Conservation (phyloP, 2,113 vertebrate species). For the Coryphaenoides rupestris region DNA sequence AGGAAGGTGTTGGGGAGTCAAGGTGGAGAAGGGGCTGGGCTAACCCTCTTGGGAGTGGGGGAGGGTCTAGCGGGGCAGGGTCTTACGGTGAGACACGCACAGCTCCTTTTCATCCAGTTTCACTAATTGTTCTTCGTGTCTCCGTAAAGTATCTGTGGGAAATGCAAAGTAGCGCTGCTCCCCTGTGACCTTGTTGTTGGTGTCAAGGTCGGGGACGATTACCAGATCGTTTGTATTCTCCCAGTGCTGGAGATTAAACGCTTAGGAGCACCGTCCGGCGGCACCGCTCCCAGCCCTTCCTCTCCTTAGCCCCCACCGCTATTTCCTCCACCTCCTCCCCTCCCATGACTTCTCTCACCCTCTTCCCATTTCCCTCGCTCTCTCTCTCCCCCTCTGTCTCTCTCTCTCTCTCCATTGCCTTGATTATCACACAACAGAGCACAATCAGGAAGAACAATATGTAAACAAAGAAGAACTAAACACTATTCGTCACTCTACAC, state of each 20-base stretch:
- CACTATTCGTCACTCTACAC: no score
- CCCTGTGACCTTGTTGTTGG: constrained; percentile 39
- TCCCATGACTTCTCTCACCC: constrained; percentile 53
- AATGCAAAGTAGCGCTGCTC: constrained; percentile 49
- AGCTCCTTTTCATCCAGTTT: constrained; percentile 53
- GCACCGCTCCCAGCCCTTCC: constrained; percentile 31
- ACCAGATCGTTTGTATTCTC: constrained; percentile 71
- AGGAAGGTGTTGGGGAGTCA: no score
- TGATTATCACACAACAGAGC: no score
- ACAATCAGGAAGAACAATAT: no score
- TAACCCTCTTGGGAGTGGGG: not conserved
- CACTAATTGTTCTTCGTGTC: constrained; percentile 67
- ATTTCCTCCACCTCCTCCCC: not conserved
- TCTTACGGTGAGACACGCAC: constrained; percentile 7
- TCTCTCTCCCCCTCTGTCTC: constrained; percentile 36
- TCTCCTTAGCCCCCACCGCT: constrained; percentile 1
- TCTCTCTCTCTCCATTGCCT: no score
- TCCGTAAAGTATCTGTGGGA: constrained; percentile 50
- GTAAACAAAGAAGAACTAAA: no score
- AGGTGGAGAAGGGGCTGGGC: constrained; percentile 8
- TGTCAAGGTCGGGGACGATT: constrained; percentile 70
- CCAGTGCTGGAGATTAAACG: constrained; percentile 65
- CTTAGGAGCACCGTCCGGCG: constrained; percentile 60
- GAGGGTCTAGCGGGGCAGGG: not conserved
- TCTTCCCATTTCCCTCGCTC: constrained; percentile 16